Conservation (phyloP, 1,140 invertebrate genomes). For the Drosophila prosaltans region DNA sequence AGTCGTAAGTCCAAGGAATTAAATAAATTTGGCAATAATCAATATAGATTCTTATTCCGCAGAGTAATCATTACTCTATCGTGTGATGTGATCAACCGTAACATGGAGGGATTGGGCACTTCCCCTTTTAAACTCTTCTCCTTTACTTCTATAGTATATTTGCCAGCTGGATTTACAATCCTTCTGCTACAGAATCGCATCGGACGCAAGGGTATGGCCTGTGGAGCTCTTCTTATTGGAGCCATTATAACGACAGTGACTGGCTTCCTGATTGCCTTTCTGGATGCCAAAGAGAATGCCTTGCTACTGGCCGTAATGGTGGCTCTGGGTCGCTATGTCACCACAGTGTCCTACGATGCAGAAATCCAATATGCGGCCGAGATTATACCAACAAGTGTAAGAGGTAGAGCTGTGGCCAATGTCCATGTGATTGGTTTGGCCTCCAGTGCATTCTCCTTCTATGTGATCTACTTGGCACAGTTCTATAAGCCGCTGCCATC, state of each 20-base stretch:
- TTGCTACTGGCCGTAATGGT: constrained; percentile 64
- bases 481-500: constrained; percentile 84
- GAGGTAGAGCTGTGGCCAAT: constrained; percentile 84
- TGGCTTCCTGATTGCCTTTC: constrained; percentile 56
- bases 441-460: constrained; percentile 68
- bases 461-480: constrained; percentile 81
- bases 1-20: constrained; percentile 83
- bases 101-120: constrained; percentile 85
- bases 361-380: constrained; percentile 87
- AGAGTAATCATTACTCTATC: constrained; percentile 86
- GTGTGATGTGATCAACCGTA: constrained; percentile 86
- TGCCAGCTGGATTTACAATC: constrained; percentile 85
- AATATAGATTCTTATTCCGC: not conserved
- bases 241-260: constrained; percentile 83
- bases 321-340: constrained; percentile 86
- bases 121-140: constrained; percentile 85
- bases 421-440: constrained; percentile 85
- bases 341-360: constrained; percentile 87
- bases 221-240: constrained; percentile 84
- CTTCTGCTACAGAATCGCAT: constrained; percentile 84
- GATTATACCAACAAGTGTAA: constrained; percentile 86
- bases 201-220: constrained; percentile 85
- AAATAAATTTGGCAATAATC: not conserved
- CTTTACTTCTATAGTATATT: constrained; percentile 84
- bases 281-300: constrained; percentile 60